Evolutionary conservation across 2,888 invertebrate genomes (phyloP), one percentile per base, ranked within the genome.

Genomic region (Euplexia lucipara): DNA sequence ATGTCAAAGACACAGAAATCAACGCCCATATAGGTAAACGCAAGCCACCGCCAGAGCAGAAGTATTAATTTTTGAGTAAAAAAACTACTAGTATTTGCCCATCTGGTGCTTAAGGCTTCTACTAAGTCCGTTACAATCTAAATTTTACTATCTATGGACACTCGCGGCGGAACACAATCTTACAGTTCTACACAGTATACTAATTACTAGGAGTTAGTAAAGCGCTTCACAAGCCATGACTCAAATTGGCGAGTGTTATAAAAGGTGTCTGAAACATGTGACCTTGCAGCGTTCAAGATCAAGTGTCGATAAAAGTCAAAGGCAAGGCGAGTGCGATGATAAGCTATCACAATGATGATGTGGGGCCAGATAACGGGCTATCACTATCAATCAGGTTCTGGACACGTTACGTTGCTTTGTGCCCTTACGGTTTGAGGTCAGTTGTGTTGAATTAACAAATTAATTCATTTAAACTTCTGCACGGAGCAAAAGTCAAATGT

Each of bases 251-350:
- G 22, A 64, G 18, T 22, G 20, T 37, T 35, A 53, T 37, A 52
- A 41, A 65, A 32, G 52, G 16, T 53, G 30, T 20, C 35, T 37
- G 18, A 49, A 58, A 20, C 35, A 39, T 44, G 66, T 67, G 53
- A 74, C 75, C 58, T 58, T 58, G 34, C 48, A 41, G 18, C 49
- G 39, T 67, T 74, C 70, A 70, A 58, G 74, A 70, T 52, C 70
- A 57, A 39, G 57, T 58, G 42, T 37, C 58, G 53, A 70, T 74
- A 59, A 37, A 63, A 53, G 56, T 57, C 44, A 61, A 32, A 52
- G 35, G 70, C 70, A 61, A 62, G 53, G 48, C 53, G 41, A 49
- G 26, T 45, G 34, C 47, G 48, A 53, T 62, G 57, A 70, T 66
- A 70, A 30, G 18, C 41, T 62, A 72, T 70, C 52, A 62, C 41